These are phyloP conservation scores for Cyprinodon tularosa DNA, from an alignment of 2,113 vertebrate genomes.

Conservation along the genomic window DNA sequence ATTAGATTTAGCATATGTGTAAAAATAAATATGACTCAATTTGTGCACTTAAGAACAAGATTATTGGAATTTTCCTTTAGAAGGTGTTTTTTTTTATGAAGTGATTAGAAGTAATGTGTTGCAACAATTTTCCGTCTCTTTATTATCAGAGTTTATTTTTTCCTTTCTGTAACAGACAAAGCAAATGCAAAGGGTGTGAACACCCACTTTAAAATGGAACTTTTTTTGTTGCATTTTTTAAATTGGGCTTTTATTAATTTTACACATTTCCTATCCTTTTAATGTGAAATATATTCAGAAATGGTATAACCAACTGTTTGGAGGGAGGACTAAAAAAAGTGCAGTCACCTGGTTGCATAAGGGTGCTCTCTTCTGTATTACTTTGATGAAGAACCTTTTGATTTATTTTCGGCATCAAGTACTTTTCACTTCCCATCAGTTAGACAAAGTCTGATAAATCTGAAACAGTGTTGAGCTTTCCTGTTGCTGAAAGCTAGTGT, in stretches of 20 bases:
- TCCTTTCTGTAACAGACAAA: not conserved
- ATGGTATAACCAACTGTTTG: not conserved
- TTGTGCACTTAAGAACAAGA: not conserved
- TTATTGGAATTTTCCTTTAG: not conserved
- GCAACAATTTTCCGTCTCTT: slow-evolving; percentile 1
- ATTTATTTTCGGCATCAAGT: not conserved
- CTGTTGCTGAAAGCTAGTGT: not conserved
- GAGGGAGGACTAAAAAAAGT: not conserved
- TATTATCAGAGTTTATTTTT: slow-evolving; percentile 23
- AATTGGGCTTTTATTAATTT: not conserved
- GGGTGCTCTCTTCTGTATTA: not conserved
- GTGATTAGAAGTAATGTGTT: slow-evolving; percentile 1
- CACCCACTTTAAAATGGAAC: slow-evolving; percentile 1
- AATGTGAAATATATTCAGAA: not conserved
- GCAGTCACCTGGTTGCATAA: not conserved
- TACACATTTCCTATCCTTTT: not conserved
- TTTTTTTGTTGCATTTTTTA: not conserved
- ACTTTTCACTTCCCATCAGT: not conserved
- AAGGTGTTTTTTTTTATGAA: not conserved
- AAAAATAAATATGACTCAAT: not conserved
- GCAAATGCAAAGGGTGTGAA: no score
- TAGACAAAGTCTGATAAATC: no score
- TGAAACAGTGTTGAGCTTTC: no score
- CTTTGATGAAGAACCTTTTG: not conserved
- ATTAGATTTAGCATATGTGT: not conserved